Conservation (phyloP, 2,113 vertebrate genomes). For the Rhinopomastus cyanomelas region DNA sequence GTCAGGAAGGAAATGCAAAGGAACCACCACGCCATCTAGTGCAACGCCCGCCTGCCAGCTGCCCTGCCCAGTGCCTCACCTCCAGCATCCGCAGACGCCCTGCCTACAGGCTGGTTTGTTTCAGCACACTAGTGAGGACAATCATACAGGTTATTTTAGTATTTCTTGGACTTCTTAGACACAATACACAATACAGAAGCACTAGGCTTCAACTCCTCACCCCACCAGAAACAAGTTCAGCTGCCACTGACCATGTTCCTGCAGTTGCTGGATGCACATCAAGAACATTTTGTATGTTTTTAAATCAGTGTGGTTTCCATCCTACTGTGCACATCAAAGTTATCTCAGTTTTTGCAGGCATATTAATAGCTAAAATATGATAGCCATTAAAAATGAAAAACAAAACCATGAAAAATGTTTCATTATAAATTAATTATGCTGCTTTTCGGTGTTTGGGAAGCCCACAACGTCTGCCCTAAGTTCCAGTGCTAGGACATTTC, state of each 20-base stretch:
- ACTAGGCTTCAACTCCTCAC: not conserved
- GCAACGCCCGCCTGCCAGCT: not conserved
- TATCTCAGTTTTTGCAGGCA: not conserved
- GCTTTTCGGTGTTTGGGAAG: not conserved
- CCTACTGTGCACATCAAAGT: not conserved
- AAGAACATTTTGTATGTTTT: not conserved
- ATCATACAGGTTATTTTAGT: not conserved
- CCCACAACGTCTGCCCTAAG: not conserved
- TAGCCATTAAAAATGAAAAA: no score
- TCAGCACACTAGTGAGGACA: fast-evolving
- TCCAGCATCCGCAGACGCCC: not conserved
- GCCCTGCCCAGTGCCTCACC: not conserved
- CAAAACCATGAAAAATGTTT: not conserved
- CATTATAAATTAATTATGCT: fast-evolving
- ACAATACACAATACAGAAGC: no score
- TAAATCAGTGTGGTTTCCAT: not conserved
- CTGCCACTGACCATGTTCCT: not conserved
- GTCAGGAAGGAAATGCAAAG: not conserved
- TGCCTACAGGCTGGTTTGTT: not conserved
- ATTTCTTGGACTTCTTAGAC: not conserved
- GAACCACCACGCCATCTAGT: conserved; percentile 23
- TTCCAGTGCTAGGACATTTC: not conserved
- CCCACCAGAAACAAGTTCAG: not conserved
- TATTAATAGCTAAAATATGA: not conserved
- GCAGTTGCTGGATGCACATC: no score